Base-by-base conservation (phyloP, 2,797 vertebrate genomes). In the Oryzias sinensis region DNA sequence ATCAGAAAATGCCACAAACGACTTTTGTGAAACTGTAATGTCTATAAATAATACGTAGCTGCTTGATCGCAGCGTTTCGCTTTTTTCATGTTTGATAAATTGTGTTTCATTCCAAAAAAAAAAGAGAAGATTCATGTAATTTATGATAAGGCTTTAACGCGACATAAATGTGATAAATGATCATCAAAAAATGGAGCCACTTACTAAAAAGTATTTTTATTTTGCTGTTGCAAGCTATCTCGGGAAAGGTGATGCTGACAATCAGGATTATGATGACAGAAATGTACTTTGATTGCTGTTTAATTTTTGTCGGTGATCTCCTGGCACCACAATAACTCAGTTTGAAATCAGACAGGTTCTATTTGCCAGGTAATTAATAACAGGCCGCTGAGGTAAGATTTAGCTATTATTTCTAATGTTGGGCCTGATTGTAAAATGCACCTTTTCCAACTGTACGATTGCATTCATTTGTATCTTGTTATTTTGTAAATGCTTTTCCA, bases 361-460 rank as follows among this genome's bases (percentile, higher is more conserved):
- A 91, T 91, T 90, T 90, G 85, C 87, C 80, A 85, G 77, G 85
- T 83, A 90, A 92, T 91, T 93, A 93, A 92, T 92, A 91, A 90
- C 78, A 63, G 89, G 89, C 90, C 90, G 88, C 93, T 86, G 90
- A 81, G 91, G 93, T 90, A 87, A 93, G 93, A 95, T 94, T 93
- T 92, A 90, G 90, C 87, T 87, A 89, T 96, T 96, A 96, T 94
- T 97, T 93, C 93, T 94, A 94, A 96, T 96, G 95, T 94, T 92
- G 90, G 91, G 92, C 90, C 92, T 94, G 86, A 95, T 95, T 95
- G 93, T 93, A 92, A 95, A 95, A 95, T 95, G 93, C 91, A 94
- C 93, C 93, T 93, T 95, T 91, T 95, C 93, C 91, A 93, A 93
- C 93, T 91, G 90, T 92, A 90, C 92, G 93, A 95, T 95, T 96